A percentile compares a stretch with the other conserved stretches of the same genome.
Conservation (phyloP, 2,888 invertebrate species). For the Melinaea menophilus region DNA sequence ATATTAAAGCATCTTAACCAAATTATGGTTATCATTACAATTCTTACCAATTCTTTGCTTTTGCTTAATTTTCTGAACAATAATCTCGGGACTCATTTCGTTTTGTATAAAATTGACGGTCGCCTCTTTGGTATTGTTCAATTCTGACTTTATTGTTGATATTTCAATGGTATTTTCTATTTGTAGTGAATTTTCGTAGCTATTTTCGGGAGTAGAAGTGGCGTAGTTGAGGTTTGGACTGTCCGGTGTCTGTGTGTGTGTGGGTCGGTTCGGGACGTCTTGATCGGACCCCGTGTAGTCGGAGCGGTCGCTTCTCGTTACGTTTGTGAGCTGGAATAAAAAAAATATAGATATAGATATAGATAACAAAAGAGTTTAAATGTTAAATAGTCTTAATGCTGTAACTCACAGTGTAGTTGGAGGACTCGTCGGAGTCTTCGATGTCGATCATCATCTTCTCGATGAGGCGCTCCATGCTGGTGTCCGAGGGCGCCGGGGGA, state of each 20-base stretch:
- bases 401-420: conserved; percentile 56
- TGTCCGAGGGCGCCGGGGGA: conserved; percentile 41
- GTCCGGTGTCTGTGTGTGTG: conserved; percentile 12
- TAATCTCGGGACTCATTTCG: conserved; percentile 31
- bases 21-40: not conserved
- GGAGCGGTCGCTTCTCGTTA: conserved; percentile 54
- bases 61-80: conserved; percentile 9
- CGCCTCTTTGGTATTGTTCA: conserved; percentile 33
- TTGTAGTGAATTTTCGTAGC: conserved; percentile 11
- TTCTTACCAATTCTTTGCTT: conserved; percentile 20
- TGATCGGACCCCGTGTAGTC: conserved; percentile 51
- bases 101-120: conserved; percentile 42
- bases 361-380: not conserved
- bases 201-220: conserved; percentile 41
- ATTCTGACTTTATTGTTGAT: conserved; percentile 13
- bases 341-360: not conserved
- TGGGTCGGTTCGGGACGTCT: conserved; percentile 36
- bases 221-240: conserved; percentile 11
- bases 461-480: conserved; percentile 66
- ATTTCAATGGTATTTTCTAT: conserved; percentile 18
- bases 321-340: conserved; percentile 57
- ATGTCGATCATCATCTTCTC: conserved; percentile 71
- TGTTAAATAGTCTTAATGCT: not conserved
- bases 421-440: conserved; percentile 65
- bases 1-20: not conserved